Percentiles rank a stretch among this genome's conserved stretches.
phyloP scores from a whole-genome alignment of 2,113 vertebrate species.

The Ptychochromis oligacanthus region DNA sequence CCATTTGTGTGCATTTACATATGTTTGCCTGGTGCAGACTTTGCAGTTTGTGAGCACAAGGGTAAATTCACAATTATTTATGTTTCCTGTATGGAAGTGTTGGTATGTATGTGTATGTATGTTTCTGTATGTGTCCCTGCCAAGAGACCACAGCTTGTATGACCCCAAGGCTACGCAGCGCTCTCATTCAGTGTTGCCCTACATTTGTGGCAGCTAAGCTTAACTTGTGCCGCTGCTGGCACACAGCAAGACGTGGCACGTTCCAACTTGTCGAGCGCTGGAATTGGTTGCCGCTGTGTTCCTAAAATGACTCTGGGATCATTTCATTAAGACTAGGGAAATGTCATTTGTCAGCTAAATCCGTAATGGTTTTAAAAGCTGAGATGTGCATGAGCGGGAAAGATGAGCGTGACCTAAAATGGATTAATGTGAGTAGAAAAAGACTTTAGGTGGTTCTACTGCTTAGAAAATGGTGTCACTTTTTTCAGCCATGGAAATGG shows the following conservation, averaged over 20 bases:
- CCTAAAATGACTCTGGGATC: slow-evolving; percentile 33
- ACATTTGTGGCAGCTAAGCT: slow-evolving; percentile 57
- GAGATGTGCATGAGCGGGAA: slow-evolving; percentile 6
- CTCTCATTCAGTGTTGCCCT: slow-evolving; percentile 61
- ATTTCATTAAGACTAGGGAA: slow-evolving; percentile 42
- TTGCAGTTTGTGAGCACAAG: slow-evolving; percentile 21
- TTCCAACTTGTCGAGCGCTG: slow-evolving; percentile 44
- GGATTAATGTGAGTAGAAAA: slow-evolving; percentile 7
- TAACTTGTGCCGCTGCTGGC: slow-evolving; percentile 34
- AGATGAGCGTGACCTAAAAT: slow-evolving; percentile 46
- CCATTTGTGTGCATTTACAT: slow-evolving; percentile 10
- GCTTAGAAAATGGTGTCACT: not conserved
- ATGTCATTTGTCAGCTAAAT: slow-evolving; percentile 50
- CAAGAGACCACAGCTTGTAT: slow-evolving; percentile 35
- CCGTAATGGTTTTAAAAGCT: slow-evolving; percentile 33
- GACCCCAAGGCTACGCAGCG: slow-evolving; percentile 57
- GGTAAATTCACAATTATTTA: slow-evolving; percentile 31
- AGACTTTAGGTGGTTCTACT: not conserved
- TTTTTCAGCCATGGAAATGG: not conserved
- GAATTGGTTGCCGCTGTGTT: slow-evolving; percentile 29
- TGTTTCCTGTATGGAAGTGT: not conserved
- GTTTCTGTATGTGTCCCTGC: slow-evolving; percentile 14
- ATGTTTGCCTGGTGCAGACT: slow-evolving; percentile 6
- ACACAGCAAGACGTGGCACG: slow-evolving; percentile 20
- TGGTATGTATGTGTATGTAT: slow-evolving; percentile 9